Evolutionary conservation across 2,113 vertebrate genomes (phyloP), one percentile per base, ranked within the genome.

Genomic region (Copsychus sechellarum): DNA sequence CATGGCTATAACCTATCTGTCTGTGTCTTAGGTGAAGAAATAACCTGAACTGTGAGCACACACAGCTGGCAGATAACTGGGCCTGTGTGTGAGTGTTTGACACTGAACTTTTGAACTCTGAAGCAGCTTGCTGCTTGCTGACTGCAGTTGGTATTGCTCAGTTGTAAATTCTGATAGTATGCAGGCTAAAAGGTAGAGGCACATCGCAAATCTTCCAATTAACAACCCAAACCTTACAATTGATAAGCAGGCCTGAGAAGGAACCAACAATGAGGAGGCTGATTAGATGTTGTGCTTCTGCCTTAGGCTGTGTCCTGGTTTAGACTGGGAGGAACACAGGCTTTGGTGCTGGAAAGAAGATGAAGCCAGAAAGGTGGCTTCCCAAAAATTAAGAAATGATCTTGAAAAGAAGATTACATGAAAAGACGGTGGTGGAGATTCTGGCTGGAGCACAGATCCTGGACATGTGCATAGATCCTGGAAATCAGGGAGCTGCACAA

Each of bases 21-120:
- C 70, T 95, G 56, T 81, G 80, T 86, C 72, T 58, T 66, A 70
- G 56, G 81, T 74, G 60, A 84, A 89, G 81, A 92, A 83, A 62
- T 13, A 92, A 64, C 77, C 67, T 70, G 28, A 89, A 36, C 43
- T 58, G 38, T 81, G 86, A 92, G 65, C 3, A 14, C 21, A 51
- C 38, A 17, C 72, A 89, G 77, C 73, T 78, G 86, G 72, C 71
- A 93, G 83, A 86, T 76, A 61, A 65, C 11, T 53, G 74, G 50
- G 19, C 0, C 5, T 42, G 13, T 36, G 31, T 57, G 14, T 47
- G 19, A 38, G 20, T 23, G 56, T 56, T 80, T 86, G 69, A 80
- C 83, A 31, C 17, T 34, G 78, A 96, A 90, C 91, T 91, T 91
- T 62, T 1, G 26, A 94, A 88, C 83, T 86, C 72, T 74, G 38